Evolutionary conservation across 2,797 vertebrate genomes (phyloP).

Genomic region (Bradypus variegatus): DNA sequence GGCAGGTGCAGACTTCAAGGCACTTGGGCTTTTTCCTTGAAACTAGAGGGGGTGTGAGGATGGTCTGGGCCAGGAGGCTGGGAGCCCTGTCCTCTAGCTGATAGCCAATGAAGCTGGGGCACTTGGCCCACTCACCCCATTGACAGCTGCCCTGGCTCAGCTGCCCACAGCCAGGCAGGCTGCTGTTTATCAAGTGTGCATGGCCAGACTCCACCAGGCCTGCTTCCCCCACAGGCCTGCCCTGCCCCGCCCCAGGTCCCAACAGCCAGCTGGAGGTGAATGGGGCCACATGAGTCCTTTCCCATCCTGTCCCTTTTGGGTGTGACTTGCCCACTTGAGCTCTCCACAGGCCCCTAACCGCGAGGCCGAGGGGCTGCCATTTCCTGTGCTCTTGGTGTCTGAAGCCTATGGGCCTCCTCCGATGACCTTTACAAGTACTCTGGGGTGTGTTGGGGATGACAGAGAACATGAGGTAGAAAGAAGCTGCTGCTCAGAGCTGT

Average conservation of each 20-base stretch:
- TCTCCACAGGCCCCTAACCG: neutral
- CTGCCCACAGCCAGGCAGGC: neutral
- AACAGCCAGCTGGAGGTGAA: neutral
- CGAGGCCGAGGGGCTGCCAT: neutral
- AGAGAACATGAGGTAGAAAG: neutral
- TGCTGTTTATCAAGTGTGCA: fast-evolving
- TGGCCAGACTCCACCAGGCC: fast-evolving
- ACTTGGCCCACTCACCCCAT: fast-evolving
- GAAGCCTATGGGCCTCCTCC: neutral
- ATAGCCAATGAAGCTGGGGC: neutral
- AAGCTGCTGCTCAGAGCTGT: neutral
- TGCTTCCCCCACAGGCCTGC: neutral
- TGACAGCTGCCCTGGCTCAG: neutral
- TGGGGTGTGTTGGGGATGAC: neutral
- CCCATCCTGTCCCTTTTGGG: neutral
- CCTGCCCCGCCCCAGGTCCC: neutral
- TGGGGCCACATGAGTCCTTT: neutral
- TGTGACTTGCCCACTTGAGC: neutral
- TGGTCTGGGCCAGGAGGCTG: too few species aligned
- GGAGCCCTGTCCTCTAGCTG: neutral
- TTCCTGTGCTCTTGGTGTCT: neutral
- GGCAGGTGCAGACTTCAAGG: neutral
- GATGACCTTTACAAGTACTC: neutral
- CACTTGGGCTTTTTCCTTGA: neutral
- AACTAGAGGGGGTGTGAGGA: neutral